Base-by-base conservation (phyloP, 2,888 invertebrate genomes). In the Dorcus hopei region DNA sequence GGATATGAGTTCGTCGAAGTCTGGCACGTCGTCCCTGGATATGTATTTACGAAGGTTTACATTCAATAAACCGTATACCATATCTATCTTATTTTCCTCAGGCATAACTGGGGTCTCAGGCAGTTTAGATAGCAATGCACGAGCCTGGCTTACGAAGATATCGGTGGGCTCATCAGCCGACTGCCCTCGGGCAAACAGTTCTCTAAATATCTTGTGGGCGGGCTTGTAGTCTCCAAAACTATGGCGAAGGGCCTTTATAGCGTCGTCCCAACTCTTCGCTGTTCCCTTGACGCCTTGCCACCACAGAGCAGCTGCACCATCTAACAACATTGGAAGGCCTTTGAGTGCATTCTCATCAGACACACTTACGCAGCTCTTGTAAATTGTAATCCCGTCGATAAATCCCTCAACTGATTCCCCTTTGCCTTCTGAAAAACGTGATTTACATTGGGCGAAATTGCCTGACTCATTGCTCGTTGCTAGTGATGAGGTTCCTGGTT, bases 251-350 rank as follows among this genome's bases (percentile, higher is more conserved):
- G 49, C 45, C 9, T 49, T 53, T 3, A 67, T 7, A 7, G 61
- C 65, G 3, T 54, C 59, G 9, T 59, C 42, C 61, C 60, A 68
- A 11, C 61, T 56, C 9, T 38, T 14, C 14, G 14, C 14, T 14
- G 14, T 14, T 14, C 14, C 14, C 14, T 14, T 14, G 14, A 14
- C 14, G 1, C 66, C 66, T 55, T 68, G 65, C 55, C 57, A 68
- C 65, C 67, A 69, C 9, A 62, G 58, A 3, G 65, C 66, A 40
- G 67, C 69, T 45, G 47, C 38, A 14, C 52, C 53, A 26, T 63
- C 62, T 3, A 70, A 41, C 14, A 69, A 58, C 66, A 70, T 67
- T 1, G 68, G 60, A 33, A 69, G 51, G 9, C 68, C 69, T 19
- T 57, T 58, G 8, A 68, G 14, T 14, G 14, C 14, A 14, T 14